A percentile compares a stretch with the other conserved stretches of the same genome.
phyloP scores from a whole-genome alignment of 2,113 vertebrate species.

The Balaeniceps rex region DNA sequence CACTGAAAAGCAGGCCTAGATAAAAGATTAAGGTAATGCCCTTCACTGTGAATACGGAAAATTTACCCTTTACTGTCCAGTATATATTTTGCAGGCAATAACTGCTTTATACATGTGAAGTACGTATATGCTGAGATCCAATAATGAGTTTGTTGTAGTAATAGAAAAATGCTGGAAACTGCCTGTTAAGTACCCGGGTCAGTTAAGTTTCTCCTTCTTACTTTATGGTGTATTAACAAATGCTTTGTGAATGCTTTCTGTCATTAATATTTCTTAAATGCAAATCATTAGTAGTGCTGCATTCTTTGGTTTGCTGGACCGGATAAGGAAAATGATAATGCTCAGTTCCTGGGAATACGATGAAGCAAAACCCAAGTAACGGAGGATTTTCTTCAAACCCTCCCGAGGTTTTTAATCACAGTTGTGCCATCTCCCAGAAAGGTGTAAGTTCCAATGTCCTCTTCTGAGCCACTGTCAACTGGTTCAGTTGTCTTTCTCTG shows the following conservation, averaged over 20 bases:
- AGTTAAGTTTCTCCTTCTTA: background rate
- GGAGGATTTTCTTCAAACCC: background rate
- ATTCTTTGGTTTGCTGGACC: background rate
- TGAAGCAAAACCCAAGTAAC: background rate
- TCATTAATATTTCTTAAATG: background rate
- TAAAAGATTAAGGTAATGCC: conserved; percentile 33
- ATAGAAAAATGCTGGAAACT: background rate
- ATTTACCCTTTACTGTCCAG: conserved; percentile 27
- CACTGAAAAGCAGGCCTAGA: conserved; percentile 33
- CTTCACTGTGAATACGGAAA: background rate
- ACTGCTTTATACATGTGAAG: background rate
- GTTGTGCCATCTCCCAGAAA: background rate
- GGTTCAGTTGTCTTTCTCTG: background rate
- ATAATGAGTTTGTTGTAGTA: background rate
- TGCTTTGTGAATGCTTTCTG: background rate
- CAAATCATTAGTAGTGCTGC: background rate
- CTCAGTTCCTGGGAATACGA: background rate
- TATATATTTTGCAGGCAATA: background rate
- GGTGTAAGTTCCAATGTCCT: background rate
- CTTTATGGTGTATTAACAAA: background rate
- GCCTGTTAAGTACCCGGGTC: background rate
- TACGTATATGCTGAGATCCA: background rate
- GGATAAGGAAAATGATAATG: background rate
- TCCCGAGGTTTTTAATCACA: background rate
- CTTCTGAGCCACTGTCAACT: background rate